These are phyloP conservation scores for Yoshiicerus persimilis DNA, from an alignment of 1,140 invertebrate genomes.

Conservation along the genomic window DNA sequence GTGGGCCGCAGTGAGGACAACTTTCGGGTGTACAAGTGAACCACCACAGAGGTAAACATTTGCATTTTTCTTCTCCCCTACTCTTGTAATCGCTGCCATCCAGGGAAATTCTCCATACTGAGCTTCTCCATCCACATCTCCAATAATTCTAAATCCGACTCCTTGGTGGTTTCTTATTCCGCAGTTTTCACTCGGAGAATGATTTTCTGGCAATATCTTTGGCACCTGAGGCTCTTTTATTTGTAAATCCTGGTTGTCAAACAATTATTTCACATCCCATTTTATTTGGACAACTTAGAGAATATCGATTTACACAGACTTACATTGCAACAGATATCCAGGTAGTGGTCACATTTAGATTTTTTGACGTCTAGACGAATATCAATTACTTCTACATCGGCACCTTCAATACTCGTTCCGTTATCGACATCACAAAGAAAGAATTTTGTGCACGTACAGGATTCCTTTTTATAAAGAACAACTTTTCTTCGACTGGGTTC, in stretches of 20 bases:
- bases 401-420: constrained; percentile 67
- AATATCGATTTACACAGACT: not conserved
- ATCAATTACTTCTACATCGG: constrained; percentile 68
- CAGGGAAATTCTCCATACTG: constrained; percentile 73
- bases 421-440: constrained; percentile 65
- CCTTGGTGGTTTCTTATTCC: constrained; percentile 69
- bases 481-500: not conserved
- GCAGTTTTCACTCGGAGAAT: constrained; percentile 55
- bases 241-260: not conserved
- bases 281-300: not conserved
- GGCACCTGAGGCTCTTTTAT: not conserved
- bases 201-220: not conserved
- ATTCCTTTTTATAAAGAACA: not conserved
- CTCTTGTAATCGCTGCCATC: constrained; percentile 75
- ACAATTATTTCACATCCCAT: not conserved
- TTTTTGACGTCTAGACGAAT: constrained; percentile 60
- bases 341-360: constrained; percentile 62
- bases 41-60: constrained; percentile 75
- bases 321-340: constrained; percentile 60
- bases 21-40: constrained; percentile 68
- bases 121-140: constrained; percentile 64
- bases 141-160: constrained; percentile 68
- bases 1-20: constrained; percentile 72
- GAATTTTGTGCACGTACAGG: constrained; percentile 64
- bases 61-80: constrained; percentile 53